These are phyloP conservation scores for Phrixothrix hirtus DNA, from an alignment of 2,888 invertebrate genomes.

Conservation along the genomic window DNA sequence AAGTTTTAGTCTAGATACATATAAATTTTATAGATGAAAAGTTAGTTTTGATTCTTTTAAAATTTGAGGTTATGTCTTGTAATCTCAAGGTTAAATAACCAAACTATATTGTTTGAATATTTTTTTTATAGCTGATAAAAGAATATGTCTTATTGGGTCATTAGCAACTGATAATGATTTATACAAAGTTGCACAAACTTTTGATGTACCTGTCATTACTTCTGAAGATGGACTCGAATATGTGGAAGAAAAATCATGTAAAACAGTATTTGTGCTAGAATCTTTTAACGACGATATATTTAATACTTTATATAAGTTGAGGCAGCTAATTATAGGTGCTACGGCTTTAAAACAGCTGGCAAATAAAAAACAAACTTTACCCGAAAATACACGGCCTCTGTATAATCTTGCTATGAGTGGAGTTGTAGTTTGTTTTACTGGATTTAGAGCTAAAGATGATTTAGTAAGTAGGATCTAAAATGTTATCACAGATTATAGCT, in stretches of 20 bases:
- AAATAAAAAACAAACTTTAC: conserved; percentile 70
- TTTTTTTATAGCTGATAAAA: conserved; percentile 56
- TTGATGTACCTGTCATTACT: conserved; percentile 65
- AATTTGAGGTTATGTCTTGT: conserved; percentile 35
- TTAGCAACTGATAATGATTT: conserved; percentile 60
- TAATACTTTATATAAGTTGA: conserved; percentile 67
- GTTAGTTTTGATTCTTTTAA: no score
- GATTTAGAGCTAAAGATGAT: conserved; percentile 87
- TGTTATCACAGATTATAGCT: conserved; percentile 27
- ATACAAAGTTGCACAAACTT: conserved; percentile 63
- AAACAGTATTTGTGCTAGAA: conserved; percentile 73
- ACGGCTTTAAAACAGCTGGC: conserved; percentile 78
- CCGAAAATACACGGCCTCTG: conserved; percentile 77
- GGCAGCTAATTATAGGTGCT: conserved; percentile 78
- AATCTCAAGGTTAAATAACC: conserved; percentile 30
- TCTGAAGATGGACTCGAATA: conserved; percentile 67
- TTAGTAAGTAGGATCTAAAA: conserved; percentile 65
- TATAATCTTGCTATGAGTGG: conserved; percentile 88
- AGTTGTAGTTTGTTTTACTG: conserved; percentile 88
- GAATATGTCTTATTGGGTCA: conserved; percentile 68
- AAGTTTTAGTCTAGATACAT: conserved; percentile 30
- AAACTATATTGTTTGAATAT: conserved; percentile 13
- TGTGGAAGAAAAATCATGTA: conserved; percentile 62
- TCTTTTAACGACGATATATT: conserved; percentile 75
- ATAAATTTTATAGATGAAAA: no score